These are phyloP conservation scores for Nycticryphes semicollaris DNA, from an alignment of 2,113 vertebrate genomes.

Conservation along the genomic window DNA sequence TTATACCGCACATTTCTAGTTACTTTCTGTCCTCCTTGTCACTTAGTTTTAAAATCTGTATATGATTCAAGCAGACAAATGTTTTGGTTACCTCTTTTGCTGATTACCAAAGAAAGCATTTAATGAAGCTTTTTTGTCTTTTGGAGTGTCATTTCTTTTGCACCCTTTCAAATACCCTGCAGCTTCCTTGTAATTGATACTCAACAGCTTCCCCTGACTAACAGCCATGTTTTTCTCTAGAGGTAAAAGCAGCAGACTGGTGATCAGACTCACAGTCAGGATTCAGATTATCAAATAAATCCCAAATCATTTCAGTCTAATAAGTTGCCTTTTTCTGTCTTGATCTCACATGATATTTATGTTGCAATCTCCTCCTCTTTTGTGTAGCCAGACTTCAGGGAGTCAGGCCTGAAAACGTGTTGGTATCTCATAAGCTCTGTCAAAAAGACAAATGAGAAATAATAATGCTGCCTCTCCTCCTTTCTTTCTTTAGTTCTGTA, in stretches of 20 bases:
- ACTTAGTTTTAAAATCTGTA: neutral
- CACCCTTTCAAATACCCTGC: neutral
- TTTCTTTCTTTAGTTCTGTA: constrained; percentile 78
- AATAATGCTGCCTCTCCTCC: neutral
- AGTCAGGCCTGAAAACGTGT: neutral
- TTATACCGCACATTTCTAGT: neutral
- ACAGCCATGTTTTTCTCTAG: neutral
- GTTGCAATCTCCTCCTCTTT: neutral
- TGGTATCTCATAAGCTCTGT: accelerated
- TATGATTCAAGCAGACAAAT: neutral
- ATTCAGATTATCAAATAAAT: neutral
- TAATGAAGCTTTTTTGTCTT: neutral
- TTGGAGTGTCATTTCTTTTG: neutral
- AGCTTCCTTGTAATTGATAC: neutral
- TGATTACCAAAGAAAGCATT: neutral
- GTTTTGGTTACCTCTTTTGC: neutral
- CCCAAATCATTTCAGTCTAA: neutral
- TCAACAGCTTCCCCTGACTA: neutral
- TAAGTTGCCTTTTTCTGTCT: neutral
- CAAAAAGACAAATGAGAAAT: neutral
- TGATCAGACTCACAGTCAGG: neutral
- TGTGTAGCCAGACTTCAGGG: neutral
- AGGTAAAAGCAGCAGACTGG: neutral
- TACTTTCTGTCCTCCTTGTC: neutral
- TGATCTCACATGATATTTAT: neutral